Percentiles rank a stretch among this genome's conserved stretches.
These are phyloP conservation scores for Lordiphosa mommai DNA, from an alignment of 1,140 invertebrate species.

Conservation along the genomic window DNA sequence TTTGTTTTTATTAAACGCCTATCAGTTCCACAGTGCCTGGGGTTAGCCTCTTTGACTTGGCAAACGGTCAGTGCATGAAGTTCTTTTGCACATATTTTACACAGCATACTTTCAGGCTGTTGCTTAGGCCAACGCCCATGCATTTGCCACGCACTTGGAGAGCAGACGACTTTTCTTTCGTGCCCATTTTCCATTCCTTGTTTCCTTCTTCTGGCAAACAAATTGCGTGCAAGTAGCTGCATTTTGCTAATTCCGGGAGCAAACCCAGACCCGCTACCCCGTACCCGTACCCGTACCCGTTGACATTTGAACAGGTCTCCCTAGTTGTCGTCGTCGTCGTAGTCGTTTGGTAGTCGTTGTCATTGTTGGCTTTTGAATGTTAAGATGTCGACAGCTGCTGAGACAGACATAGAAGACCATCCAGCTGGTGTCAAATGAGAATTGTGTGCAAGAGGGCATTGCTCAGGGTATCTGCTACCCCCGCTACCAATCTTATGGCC, in stretches of 20 bases:
- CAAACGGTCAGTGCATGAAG: slow-evolving; percentile 48
- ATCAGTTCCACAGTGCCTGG: not conserved
- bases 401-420: slow-evolving; percentile 25
- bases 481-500: slow-evolving; percentile 10
- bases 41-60: slow-evolving; percentile 35
- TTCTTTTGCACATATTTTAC: slow-evolving; percentile 17
- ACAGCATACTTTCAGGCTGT: slow-evolving; percentile 56
- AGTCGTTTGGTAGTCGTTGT: slow-evolving; percentile 36
- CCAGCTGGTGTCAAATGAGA: slow-evolving; percentile 62
- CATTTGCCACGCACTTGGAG: slow-evolving; percentile 29
- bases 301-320: slow-evolving; percentile 53
- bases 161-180: slow-evolving; percentile 6
- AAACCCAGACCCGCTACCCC: too few species aligned
- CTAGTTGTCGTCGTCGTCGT: slow-evolving; percentile 2
- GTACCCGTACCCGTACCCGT: slow-evolving; percentile 27
- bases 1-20: too few species aligned
- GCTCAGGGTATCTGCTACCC: slow-evolving; percentile 25
- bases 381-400: slow-evolving; percentile 70
- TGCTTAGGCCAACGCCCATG: slow-evolving; percentile 58
- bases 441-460: slow-evolving; percentile 52
- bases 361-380: slow-evolving; percentile 72
- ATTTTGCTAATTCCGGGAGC: slow-evolving; percentile 65
- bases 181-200: slow-evolving; percentile 4
- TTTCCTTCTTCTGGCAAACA: slow-evolving; percentile 20
- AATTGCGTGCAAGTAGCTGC: slow-evolving; percentile 68